A percentile compares a stretch with the other conserved stretches of the same genome.
These are phyloP conservation scores for Forficula auricularia DNA, from an alignment of 1,140 invertebrate genomes.

Conservation along the genomic window DNA sequence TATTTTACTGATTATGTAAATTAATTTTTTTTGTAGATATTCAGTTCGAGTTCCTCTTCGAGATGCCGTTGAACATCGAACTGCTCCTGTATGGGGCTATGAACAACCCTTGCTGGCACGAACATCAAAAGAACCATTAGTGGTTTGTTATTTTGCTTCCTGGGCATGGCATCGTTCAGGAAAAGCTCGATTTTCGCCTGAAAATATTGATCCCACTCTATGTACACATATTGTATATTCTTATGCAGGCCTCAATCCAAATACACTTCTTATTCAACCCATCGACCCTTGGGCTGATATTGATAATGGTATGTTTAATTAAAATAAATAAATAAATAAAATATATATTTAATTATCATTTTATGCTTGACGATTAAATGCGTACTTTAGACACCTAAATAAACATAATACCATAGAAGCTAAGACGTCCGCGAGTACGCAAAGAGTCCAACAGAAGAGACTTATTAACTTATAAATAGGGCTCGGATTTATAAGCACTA, in stretches of 20 bases:
- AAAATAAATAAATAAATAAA: not conserved
- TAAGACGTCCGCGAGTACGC: no score
- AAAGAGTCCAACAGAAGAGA: no score
- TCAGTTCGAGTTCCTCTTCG: constrained; percentile 29
- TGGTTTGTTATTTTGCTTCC: constrained; percentile 75
- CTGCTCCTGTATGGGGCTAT: constrained; percentile 21
- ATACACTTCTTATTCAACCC: constrained; percentile 50
- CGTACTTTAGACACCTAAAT: not conserved
- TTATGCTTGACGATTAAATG: not conserved
- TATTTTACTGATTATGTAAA: no score
- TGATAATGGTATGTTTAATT: constrained; percentile 52
- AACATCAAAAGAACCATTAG: constrained; percentile 14
- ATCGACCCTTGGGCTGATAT: constrained; percentile 74
- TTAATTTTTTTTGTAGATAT: no score
- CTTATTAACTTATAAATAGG: no score
- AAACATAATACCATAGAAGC: no score
- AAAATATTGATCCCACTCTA: constrained; percentile 56
- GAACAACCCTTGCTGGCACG: no score
- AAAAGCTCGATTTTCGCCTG: constrained; percentile 67
- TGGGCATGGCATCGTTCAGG: constrained; percentile 73
- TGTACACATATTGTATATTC: constrained; percentile 82
- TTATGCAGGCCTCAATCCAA: constrained; percentile 67
- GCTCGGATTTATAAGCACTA: no score
- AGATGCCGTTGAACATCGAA: constrained; percentile 48
- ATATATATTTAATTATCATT: not conserved